phyloP scores from a whole-genome alignment of 2,888 invertebrate species.

The Drosophila kanekoi region DNA sequence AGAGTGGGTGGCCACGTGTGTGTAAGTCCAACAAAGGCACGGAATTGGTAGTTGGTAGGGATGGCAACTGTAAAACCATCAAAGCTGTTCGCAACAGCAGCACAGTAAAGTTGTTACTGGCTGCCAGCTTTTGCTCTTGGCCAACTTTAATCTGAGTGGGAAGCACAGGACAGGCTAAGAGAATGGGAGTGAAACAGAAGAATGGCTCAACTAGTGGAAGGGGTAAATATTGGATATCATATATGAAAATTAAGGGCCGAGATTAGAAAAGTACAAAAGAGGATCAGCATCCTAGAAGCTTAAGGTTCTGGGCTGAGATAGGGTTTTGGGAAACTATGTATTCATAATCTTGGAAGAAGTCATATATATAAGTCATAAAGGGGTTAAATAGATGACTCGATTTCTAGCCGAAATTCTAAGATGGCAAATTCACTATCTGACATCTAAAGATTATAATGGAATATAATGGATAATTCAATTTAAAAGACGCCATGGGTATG shows the following conservation, averaged over 20 bases:
- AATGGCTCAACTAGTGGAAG: constrained; percentile 8
- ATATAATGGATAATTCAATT: too few species aligned
- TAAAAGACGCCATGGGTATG: too few species aligned
- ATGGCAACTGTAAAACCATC: constrained; percentile 54
- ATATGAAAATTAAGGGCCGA: constrained; percentile 15
- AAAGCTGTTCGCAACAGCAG: constrained; percentile 40
- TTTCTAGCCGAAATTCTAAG: too few species aligned
- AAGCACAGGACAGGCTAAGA: constrained; percentile 12
- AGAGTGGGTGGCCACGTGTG: constrained; percentile 23
- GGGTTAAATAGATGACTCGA: too few species aligned
- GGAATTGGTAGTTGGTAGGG: constrained; percentile 18
- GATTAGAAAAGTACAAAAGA: neutral
- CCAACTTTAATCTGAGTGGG: constrained; percentile 47
- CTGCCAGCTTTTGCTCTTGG: constrained; percentile 50
- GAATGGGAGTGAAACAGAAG: constrained; percentile 30
- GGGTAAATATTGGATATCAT: constrained; percentile 28
- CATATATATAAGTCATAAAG: too few species aligned
- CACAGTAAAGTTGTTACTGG: constrained; percentile 41
- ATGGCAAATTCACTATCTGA: too few species aligned
- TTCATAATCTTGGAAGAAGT: too few species aligned
- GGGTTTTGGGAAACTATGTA: too few species aligned
- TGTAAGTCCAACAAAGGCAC: constrained; percentile 39
- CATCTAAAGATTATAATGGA: too few species aligned
- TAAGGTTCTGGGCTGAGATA: neutral
- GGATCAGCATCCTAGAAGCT: neutral